Evolutionary conservation across 2,888 invertebrate species (phyloP).

Genomic region (Meteorus cinctellus): DNA sequence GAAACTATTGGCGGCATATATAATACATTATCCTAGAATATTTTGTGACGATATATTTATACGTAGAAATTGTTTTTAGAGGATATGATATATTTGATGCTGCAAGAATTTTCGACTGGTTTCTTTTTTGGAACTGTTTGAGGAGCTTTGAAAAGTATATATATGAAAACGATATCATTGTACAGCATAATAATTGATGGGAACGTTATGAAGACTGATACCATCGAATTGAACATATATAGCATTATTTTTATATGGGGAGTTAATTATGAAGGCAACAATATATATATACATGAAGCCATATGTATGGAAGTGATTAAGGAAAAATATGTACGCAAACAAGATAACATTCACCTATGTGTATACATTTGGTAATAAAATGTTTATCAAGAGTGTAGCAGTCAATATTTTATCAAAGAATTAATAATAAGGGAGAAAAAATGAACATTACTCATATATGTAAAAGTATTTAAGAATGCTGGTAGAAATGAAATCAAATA

Average conservation of each 20-base stretch:
- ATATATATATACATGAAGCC: neutral
- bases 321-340: neutral
- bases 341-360: neutral
- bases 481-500: too few species aligned
- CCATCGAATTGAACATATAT: neutral
- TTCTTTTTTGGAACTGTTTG: neutral
- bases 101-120: neutral
- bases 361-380: neutral
- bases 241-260: neutral
- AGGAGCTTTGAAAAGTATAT: neutral
- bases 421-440: neutral
- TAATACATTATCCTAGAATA: neutral
- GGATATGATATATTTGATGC: neutral
- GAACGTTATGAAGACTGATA: neutral
- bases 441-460: neutral
- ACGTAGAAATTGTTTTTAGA: constrained; percentile 6
- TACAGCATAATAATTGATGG: neutral
- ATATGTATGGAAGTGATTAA: neutral
- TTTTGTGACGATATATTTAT: constrained; percentile 20
- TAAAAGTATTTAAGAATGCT: neutral
- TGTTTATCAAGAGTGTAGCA: neutral
- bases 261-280: neutral
- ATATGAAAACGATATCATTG: neutral
- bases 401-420: neutral
- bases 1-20: neutral